These are phyloP conservation scores for Lophura nycthemera DNA, from an alignment of 2,113 vertebrate genomes.

Conservation along the genomic window DNA sequence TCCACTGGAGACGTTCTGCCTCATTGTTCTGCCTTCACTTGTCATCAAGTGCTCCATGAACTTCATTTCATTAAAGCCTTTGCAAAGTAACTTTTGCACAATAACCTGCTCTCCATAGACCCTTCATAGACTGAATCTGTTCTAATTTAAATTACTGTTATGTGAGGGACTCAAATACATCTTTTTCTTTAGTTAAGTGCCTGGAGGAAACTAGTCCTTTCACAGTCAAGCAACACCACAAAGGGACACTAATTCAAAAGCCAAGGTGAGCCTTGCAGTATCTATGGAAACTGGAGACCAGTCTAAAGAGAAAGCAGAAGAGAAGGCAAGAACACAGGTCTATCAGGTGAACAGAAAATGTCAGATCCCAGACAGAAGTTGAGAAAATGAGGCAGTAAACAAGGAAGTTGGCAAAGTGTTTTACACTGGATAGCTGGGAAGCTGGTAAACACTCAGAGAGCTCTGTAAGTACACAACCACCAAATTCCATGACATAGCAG, in stretches of 20 bases:
- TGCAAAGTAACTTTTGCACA: background rate
- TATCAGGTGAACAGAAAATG: background rate
- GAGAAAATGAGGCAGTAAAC: background rate
- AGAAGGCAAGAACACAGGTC: background rate
- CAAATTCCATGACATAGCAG: background rate
- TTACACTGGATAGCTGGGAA: background rate
- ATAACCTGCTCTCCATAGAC: background rate
- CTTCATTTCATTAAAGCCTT: background rate
- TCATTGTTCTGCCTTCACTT: background rate
- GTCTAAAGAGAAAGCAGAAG: background rate
- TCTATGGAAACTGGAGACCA: conserved; percentile 28
- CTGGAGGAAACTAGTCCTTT: conserved; percentile 32
- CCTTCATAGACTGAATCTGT: background rate
- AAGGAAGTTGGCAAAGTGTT: background rate
- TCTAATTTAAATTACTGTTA: conserved; percentile 16
- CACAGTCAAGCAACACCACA: background rate
- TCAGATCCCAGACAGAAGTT: background rate
- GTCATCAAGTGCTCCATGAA: background rate
- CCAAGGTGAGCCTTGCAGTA: background rate
- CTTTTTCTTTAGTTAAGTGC: background rate
- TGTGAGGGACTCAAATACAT: background rate
- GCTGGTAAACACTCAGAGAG: background rate
- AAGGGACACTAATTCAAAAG: background rate
- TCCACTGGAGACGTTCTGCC: background rate
- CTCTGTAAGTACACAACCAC: background rate